phyloP scores from a whole-genome alignment of 1,140 invertebrate species.

The Bombus confusus region DNA sequence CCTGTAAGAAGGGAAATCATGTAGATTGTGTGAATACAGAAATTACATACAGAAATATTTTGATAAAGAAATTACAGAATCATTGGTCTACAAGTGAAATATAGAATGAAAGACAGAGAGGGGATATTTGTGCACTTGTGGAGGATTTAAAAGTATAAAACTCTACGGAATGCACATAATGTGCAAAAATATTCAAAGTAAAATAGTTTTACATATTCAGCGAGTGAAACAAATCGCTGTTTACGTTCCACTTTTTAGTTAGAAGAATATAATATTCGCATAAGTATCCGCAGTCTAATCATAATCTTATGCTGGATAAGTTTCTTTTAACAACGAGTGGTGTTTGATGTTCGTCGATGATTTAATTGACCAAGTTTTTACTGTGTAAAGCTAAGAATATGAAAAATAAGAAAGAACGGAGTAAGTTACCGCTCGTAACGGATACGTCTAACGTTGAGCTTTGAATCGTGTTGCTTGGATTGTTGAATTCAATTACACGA shows the following conservation, averaged over 20 bases:
- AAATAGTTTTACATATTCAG: too few species aligned
- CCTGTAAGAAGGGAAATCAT: slow-evolving; percentile 62
- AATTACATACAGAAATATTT: not conserved
- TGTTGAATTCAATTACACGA: slow-evolving; percentile 70
- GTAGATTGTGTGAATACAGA: not conserved
- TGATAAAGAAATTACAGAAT: too few species aligned
- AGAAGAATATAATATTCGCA: too few species aligned
- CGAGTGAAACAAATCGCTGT: too few species aligned
- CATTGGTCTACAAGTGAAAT: too few species aligned
- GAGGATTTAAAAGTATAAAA: not conserved
- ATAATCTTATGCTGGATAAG: too few species aligned
- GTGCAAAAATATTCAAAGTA: not conserved
- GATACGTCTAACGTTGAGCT: slow-evolving; percentile 55
- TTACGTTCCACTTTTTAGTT: too few species aligned
- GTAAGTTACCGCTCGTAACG: slow-evolving; percentile 65
- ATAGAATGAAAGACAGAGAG: not conserved
- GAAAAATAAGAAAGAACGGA: not conserved
- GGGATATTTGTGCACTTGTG: not conserved
- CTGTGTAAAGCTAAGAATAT: not conserved
- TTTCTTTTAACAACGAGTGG: too few species aligned
- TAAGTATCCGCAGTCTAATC: too few species aligned
- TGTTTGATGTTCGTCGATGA: too few species aligned
- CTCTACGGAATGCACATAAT: not conserved
- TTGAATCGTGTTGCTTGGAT: slow-evolving; percentile 70
- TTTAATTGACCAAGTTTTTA: not conserved